phyloP scores from a whole-genome alignment of 2,888 invertebrate species.

The Deroplatys truncata region DNA sequence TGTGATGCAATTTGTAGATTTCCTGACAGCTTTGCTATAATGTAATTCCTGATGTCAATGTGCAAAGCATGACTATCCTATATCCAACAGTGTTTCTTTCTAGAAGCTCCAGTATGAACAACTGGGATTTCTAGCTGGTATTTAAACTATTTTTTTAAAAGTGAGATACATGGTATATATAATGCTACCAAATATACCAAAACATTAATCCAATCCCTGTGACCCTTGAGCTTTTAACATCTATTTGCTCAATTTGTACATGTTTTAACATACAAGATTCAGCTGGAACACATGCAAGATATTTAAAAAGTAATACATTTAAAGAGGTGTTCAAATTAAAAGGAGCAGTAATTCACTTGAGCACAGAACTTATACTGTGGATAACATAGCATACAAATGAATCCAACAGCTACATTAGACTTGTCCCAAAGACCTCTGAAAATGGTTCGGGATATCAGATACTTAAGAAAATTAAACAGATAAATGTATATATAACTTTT shows the following conservation, averaged over 20 bases:
- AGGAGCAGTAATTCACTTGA: not conserved
- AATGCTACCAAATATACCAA: not conserved
- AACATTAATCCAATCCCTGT: not conserved
- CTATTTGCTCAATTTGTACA: not conserved
- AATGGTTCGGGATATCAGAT: not conserved
- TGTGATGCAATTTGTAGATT: not conserved
- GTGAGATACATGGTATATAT: not conserved
- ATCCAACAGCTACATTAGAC: not conserved
- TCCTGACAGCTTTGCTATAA: not conserved
- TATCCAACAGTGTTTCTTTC: not conserved
- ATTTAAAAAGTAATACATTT: not conserved
- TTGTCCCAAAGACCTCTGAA: not conserved
- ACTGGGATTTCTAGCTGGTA: not conserved
- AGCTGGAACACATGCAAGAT: not conserved
- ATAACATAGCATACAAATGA: too few relatives aligned
- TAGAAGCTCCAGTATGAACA: not conserved
- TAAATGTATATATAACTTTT: not conserved
- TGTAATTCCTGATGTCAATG: not conserved
- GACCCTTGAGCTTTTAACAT: not conserved
- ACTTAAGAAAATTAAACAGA: not conserved
- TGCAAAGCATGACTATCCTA: not conserved
- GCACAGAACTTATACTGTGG: not conserved
- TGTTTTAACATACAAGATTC: not conserved
- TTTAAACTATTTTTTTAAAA: not conserved
- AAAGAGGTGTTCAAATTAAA: not conserved